Percentiles rank a stretch among this genome's conserved stretches.
These are phyloP conservation scores for Phrynocephalus forsythii DNA, from an alignment of 2,797 vertebrate genomes.

Conservation along the genomic window DNA sequence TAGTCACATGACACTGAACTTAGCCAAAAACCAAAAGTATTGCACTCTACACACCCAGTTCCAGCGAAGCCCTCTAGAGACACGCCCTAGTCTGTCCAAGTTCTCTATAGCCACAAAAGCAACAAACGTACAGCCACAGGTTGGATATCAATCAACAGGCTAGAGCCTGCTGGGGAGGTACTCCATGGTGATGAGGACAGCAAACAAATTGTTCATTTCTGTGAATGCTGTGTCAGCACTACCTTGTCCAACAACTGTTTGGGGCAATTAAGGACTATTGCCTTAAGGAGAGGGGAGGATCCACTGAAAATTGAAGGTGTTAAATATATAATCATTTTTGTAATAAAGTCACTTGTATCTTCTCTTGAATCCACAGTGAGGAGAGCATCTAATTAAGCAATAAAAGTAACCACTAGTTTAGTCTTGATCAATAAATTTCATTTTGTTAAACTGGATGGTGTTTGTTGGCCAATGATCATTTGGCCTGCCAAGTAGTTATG, in stretches of 20 bases:
- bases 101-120: not conserved
- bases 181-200: not conserved
- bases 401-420: too few species aligned
- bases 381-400: too few species aligned
- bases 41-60: not conserved
- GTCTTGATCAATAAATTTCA: not conserved
- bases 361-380: too few species aligned
- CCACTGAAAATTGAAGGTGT: too few species aligned
- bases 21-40: not conserved
- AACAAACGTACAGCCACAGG: not conserved
- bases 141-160: not conserved
- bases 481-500: not conserved
- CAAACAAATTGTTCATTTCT: not conserved
- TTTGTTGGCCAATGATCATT: not conserved
- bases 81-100: not conserved
- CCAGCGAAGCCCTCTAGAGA: not conserved
- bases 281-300: too few species aligned
- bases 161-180: not conserved
- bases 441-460: not conserved
- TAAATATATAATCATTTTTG: too few species aligned
- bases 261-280: too few species aligned
- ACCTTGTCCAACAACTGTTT: too few species aligned
- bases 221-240: too few species aligned
- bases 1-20: not conserved
- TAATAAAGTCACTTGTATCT: too few species aligned